Evolutionary conservation across 2,888 invertebrate genomes (phyloP).

Genomic region (Acanthosepion pharaonis): DNA sequence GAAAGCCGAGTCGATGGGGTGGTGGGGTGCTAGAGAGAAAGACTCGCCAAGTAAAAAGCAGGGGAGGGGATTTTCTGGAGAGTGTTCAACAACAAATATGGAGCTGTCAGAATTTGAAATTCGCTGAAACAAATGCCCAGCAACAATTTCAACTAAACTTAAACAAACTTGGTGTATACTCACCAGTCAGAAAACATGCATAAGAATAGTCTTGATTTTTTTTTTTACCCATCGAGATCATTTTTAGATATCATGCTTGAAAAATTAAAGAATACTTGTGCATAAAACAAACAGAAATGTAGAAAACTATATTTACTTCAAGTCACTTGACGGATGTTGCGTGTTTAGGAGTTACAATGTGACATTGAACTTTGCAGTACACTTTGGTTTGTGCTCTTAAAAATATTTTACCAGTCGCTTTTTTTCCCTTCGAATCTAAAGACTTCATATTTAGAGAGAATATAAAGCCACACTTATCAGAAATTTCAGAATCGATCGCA

Average conservation of each 20-base stretch:
- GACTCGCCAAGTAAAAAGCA: no score
- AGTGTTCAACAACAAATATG: slow-evolving; percentile 9
- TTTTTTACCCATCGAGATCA: background rate
- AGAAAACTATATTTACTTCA: background rate
- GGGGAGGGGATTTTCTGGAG: background rate
- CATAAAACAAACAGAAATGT: background rate
- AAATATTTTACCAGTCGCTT: no score
- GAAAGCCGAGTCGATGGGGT: background rate
- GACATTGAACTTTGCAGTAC: no score
- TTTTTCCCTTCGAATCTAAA: no score
- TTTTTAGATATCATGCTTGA: background rate
- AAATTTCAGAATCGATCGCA: no score
- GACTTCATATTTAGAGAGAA: no score
- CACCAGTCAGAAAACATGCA: background rate
- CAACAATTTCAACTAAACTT: background rate
- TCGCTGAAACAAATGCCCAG: background rate
- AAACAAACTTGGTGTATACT: background rate
- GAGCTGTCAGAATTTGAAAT: slow-evolving; percentile 18
- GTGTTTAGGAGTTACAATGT: background rate
- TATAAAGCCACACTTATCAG: no score
- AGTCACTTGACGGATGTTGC: background rate
- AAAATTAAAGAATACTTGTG: background rate
- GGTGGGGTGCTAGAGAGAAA: no score
- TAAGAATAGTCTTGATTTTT: background rate
- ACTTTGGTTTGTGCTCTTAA: no score